Evolutionary conservation across 1,140 invertebrate species (phyloP).

Genomic region (Caerostris darwini): DNA sequence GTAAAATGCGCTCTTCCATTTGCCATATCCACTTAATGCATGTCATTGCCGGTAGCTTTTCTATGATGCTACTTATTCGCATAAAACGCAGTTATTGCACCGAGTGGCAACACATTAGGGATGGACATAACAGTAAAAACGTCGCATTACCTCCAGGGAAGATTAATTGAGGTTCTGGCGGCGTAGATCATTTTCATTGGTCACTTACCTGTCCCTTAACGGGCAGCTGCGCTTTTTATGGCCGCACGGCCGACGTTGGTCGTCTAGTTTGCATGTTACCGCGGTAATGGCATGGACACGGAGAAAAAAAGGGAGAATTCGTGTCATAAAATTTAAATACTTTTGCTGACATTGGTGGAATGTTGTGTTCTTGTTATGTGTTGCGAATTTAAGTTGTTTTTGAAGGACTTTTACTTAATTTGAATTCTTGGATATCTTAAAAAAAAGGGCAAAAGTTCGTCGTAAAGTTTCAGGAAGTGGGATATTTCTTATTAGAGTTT

Average conservation of each 20-base stretch:
- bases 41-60: slow-evolving; percentile 26
- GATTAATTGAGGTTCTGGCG: slow-evolving; percentile 60
- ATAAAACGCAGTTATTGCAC: slow-evolving; percentile 65
- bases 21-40: background rate
- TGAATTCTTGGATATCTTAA: background rate
- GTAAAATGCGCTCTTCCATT: background rate
- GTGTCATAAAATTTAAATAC: slow-evolving; percentile 51
- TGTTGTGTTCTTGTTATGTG: background rate
- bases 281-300: background rate
- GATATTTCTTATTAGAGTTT: too few species aligned
- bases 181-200: slow-evolving; percentile 72
- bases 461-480: too few species aligned
- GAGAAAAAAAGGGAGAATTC: background rate
- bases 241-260: background rate
- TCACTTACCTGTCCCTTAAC: slow-evolving; percentile 67
- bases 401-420: background rate
- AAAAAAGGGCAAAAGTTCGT: too few species aligned
- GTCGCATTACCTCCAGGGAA: slow-evolving; percentile 43
- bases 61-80: slow-evolving; percentile 36
- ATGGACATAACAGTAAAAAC: slow-evolving; percentile 74
- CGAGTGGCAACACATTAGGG: slow-evolving; percentile 51
- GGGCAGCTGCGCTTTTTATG: slow-evolving; percentile 55
- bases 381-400: background rate
- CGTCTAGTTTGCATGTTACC: slow-evolving; percentile 33
- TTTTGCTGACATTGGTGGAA: background rate